phyloP scores from a whole-genome alignment of 2,113 vertebrate genomes.

The Lepisosteus osseus region DNA sequence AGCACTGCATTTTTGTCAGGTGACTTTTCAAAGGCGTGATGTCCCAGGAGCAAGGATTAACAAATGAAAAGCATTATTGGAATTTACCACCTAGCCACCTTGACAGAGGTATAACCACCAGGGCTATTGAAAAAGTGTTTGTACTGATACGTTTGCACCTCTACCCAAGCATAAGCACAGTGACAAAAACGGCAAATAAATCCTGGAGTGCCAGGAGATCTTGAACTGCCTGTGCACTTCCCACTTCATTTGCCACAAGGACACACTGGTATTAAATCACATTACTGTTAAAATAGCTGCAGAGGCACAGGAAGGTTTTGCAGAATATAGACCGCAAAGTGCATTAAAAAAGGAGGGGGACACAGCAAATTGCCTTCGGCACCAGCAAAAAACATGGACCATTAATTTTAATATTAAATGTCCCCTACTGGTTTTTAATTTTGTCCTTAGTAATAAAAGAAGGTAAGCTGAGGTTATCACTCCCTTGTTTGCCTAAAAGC shows the following conservation, averaged over 20 bases:
- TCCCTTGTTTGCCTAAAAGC: conserved; percentile 23
- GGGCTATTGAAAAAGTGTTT: background rate
- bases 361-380: conserved; percentile 20
- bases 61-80: too few relatives aligned
- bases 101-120: background rate
- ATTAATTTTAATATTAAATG: conserved; percentile 63
- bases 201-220: background rate
- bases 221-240: conserved; percentile 28
- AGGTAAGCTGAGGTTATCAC: conserved; percentile 47
- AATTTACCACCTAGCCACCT: too few relatives aligned
- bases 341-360: background rate
- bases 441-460: conserved; percentile 65
- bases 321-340: background rate
- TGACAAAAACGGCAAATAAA: conserved; percentile 35
- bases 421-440: conserved; percentile 43
- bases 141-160: background rate
- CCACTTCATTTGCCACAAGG: conserved; percentile 39
- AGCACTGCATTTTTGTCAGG: too few relatives aligned
- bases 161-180: conserved; percentile 23
- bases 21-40: too few relatives aligned
- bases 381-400: conserved; percentile 35
- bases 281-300: conserved; percentile 18
- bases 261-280: conserved; percentile 29
- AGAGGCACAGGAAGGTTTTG: conserved; percentile 8
- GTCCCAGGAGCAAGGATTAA: too few relatives aligned